A percentile compares a stretch with the other conserved stretches of the same genome.
phyloP scores from a whole-genome alignment of 2,888 invertebrate species.

The Drosophila tripunctata region DNA sequence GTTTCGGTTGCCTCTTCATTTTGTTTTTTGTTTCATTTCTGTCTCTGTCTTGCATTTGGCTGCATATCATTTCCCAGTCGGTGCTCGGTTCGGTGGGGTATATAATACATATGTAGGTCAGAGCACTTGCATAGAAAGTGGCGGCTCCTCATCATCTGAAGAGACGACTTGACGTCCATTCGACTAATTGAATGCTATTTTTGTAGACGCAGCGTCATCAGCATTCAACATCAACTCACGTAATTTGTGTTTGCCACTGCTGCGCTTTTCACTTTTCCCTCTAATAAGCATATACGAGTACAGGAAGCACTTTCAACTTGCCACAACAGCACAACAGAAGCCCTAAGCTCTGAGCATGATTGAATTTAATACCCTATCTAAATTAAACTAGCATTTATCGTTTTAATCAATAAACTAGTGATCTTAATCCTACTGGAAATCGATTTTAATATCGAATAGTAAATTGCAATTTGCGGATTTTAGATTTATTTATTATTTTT shows the following conservation, averaged over 20 bases:
- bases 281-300: slow-evolving; percentile 78
- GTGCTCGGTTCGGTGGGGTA: slow-evolving; percentile 60
- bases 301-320: slow-evolving; percentile 75
- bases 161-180: slow-evolving; percentile 44
- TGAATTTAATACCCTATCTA: too few species aligned
- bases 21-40: slow-evolving; percentile 13
- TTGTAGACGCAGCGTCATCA: slow-evolving; percentile 69
- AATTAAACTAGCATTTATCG: too few species aligned
- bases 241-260: slow-evolving; percentile 30
- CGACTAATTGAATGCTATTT: slow-evolving; percentile 78
- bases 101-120: slow-evolving; percentile 78
- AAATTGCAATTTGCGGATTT: too few species aligned
- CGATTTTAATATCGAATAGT: too few species aligned
- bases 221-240: slow-evolving; percentile 34
- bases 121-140: slow-evolving; percentile 76
- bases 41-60: slow-evolving; percentile 49
- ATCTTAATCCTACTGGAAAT: too few species aligned
- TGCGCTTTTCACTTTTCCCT: slow-evolving; percentile 74
- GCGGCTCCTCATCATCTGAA: slow-evolving; percentile 23
- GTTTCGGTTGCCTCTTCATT: slow-evolving; percentile 57
- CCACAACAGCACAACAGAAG: too few species aligned
- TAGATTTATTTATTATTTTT: too few species aligned
- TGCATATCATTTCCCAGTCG: slow-evolving; percentile 42
- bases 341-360: too few species aligned
- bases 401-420: too few species aligned